Conservation (phyloP, 2,113 vertebrate genomes). For the Prinia subflava region DNA sequence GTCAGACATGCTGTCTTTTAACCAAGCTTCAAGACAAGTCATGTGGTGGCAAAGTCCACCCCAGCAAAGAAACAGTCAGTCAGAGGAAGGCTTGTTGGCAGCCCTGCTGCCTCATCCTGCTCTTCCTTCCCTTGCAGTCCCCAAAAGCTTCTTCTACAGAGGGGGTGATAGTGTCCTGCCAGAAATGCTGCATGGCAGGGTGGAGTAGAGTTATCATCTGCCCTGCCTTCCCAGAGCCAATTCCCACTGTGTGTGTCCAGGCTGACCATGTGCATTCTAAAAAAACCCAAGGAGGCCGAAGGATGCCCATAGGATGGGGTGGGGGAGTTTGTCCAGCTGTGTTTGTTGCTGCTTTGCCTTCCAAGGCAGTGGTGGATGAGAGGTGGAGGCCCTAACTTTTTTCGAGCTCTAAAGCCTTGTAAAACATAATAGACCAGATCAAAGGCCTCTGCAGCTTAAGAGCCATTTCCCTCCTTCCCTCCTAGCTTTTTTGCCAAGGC, state of each 20-base stretch:
- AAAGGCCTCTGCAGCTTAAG: conserved; percentile 48
- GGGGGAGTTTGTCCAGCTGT: neutral
- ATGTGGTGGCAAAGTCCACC: neutral
- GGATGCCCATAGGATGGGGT: neutral
- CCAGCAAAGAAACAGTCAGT: neutral
- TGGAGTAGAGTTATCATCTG: neutral
- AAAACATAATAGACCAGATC: conserved; percentile 52
- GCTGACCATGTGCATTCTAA: fast-evolving
- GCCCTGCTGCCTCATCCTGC: neutral
- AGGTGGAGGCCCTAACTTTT: neutral
- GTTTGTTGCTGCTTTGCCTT: neutral
- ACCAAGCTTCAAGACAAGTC: neutral
- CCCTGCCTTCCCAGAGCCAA: neutral
- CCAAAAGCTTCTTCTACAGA: fast-evolving
- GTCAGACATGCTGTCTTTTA: neutral
- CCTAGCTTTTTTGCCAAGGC: neutral
- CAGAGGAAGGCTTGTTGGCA: neutral
- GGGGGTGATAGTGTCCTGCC: neutral
- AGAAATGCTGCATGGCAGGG: neutral
- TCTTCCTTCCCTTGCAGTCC: neutral
- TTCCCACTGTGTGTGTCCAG: fast-evolving
- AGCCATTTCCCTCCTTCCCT: conserved; percentile 10
- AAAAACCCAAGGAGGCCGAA: neutral
- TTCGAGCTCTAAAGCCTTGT: neutral
- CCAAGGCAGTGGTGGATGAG: neutral